These are phyloP conservation scores for Rousettus madagascariensis DNA, from an alignment of 2,797 vertebrate genomes.

Conservation along the genomic window DNA sequence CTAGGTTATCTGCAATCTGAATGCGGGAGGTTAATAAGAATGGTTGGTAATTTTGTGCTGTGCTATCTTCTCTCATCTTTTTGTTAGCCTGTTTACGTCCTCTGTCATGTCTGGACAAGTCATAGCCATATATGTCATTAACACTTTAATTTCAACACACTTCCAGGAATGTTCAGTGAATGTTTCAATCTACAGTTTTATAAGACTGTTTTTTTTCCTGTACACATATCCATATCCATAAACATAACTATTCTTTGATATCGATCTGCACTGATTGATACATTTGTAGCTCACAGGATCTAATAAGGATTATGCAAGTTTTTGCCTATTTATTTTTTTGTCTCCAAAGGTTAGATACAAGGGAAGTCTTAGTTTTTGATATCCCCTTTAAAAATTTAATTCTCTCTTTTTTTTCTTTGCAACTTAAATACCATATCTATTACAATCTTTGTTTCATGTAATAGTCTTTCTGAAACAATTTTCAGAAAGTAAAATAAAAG, in stretches of 20 bases:
- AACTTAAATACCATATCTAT: background rate
- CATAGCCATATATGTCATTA: background rate
- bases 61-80: background rate
- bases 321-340: background rate
- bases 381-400: background rate
- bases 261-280: background rate
- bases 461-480: background rate
- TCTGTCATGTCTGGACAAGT: background rate
- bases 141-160: background rate
- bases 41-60: background rate
- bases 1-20: background rate
- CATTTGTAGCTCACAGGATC: background rate
- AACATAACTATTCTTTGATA: background rate
- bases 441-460: background rate
- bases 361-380: background rate
- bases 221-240: background rate
- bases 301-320: background rate
- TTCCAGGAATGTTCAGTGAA: background rate
- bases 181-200: background rate
- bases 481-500: slow-evolving; percentile 21
- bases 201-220: background rate
- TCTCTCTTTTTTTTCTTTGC: background rate
- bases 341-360: background rate
- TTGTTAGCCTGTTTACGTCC: background rate
- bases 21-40: background rate